Base-by-base conservation (phyloP, 2,797 vertebrate species). In the Sebastes kiyomatsui region DNA sequence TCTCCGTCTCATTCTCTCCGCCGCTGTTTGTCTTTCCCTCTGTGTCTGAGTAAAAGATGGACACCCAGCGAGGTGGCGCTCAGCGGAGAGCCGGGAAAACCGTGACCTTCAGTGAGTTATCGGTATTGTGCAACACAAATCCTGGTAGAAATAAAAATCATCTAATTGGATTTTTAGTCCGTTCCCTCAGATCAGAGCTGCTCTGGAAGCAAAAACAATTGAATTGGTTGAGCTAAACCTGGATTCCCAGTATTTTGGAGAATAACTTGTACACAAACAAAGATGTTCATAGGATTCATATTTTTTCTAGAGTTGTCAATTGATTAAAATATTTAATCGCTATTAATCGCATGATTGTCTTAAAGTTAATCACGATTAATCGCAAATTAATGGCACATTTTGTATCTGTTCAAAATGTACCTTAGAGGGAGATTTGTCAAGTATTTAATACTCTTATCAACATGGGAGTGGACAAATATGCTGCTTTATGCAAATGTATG, bases 1-100 rank as follows among this genome's bases (percentile, higher is more conserved):
- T 84, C 75, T 77, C 52, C 3, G 65, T 61, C 80, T 61, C 72
- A 28, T 68, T 79, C 67, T n/a, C 72, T 32, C 68, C 0, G 55
- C 6, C 76, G 76, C 71, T 16, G 58, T 78, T 55, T 77, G 55
- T 52, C 82, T 59, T 56, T 28, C 25, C 32, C 60, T 82, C 67
- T 4, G 9, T 32, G 18, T 32, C 59, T 62, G 22, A 30, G 66
- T 32, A n/a, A 66, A 55, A 42, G 64, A 77, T 9, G 60, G 73
- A 82, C 69, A 46, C 6, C 56, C 3, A 0, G 32, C 22, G 10
- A 56, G 20, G 38, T 27, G 62, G 13, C 0, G 23, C 58, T 10
- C 4, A 30, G 27, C 11, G 13, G 54, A 62, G 60, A 80, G 64
- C 20, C 4, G 2, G 61, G 38, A 62, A 69, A 60, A 59, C 13